Percentiles rank a stretch among this genome's conserved stretches.
Conservation (phyloP, 2,797 vertebrate species). For the Cyprinella venusta region DNA sequence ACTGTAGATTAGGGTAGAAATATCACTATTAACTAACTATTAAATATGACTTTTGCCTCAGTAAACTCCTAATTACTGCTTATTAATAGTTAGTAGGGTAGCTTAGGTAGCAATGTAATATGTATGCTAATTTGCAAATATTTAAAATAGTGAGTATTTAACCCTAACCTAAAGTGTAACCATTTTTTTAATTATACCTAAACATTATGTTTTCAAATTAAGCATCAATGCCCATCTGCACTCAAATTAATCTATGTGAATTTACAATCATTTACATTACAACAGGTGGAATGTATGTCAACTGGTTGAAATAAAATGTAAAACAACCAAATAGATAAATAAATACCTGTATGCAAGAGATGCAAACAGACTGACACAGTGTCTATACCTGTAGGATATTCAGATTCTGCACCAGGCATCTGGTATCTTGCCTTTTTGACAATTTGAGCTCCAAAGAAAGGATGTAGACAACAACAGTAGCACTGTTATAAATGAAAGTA, state of each 20-base stretch:
- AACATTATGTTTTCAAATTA: background rate
- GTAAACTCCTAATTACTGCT: no score
- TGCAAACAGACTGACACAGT: background rate
- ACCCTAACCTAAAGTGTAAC: no score
- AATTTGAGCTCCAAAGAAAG: background rate
- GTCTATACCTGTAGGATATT: background rate
- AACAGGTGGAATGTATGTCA: background rate
- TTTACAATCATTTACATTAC: slow-evolving; percentile 5
- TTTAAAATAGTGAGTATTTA: no score
- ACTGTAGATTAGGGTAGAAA: no score
- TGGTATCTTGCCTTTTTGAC: background rate
- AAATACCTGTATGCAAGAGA: background rate
- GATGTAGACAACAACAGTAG: background rate
- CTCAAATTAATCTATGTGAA: background rate
- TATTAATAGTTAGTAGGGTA: no score
- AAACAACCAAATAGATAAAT: background rate
- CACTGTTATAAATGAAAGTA: background rate
- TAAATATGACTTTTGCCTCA: no score
- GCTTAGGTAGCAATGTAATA: no score
- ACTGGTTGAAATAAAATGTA: background rate
- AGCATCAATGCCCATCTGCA: background rate
- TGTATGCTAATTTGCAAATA: no score
- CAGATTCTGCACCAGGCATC: background rate
- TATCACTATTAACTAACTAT: no score
- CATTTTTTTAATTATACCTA: background rate